Conservation (phyloP, 64 coral and sea anemone genomes). For the Dendronephthya gigantea region DNA sequence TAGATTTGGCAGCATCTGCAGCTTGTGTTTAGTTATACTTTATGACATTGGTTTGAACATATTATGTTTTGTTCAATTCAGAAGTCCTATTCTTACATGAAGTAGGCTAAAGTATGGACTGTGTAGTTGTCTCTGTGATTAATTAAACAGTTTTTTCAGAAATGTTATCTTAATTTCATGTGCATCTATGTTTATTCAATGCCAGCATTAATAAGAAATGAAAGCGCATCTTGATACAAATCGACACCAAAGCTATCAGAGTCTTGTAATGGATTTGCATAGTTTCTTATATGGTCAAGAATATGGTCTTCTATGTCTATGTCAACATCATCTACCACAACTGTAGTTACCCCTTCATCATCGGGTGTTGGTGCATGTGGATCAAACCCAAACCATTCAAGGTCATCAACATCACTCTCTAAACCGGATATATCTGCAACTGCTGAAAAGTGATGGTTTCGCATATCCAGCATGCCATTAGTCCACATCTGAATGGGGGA, state of each 20-base stretch:
- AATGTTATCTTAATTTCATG: no score
- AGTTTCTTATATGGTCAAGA: neutral
- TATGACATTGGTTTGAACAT: no score
- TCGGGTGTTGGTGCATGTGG: conserved; percentile 3
- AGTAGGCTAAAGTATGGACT: no score
- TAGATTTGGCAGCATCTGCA: no score
- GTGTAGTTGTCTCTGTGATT: no score
- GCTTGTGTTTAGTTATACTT: no score
- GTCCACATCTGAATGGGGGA: conserved; percentile 37
- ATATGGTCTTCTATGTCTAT: neutral
- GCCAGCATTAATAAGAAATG: no score
- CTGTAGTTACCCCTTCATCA: neutral
- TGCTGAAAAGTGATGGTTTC: neutral
- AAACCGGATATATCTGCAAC: conserved; percentile 14
- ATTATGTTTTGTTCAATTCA: no score
- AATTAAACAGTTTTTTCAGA: no score
- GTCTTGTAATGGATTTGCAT: neutral
- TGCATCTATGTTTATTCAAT: no score
- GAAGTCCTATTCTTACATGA: no score
- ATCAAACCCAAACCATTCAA: conserved; percentile 36
- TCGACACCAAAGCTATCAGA: conserved; percentile 12
- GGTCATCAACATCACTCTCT: conserved; percentile 7
- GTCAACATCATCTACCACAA: neutral
- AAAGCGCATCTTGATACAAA: neutral
- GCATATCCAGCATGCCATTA: conserved; percentile 38